Base-by-base conservation (phyloP, 2,113 vertebrate species). In the Tychaedon coryphoeus region DNA sequence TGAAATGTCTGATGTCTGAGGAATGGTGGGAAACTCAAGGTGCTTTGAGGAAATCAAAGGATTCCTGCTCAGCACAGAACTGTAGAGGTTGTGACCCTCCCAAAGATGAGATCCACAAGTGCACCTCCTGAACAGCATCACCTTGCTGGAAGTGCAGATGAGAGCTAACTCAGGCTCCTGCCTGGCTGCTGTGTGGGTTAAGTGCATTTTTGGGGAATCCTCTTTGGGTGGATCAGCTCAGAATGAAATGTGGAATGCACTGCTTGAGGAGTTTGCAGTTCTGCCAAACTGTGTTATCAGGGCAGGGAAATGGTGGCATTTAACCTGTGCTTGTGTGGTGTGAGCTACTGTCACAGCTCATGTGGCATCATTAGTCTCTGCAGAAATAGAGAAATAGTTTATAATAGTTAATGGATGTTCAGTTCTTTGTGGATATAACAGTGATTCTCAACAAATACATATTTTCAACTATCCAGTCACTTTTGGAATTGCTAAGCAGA, bases 361-460 rank as follows among this genome's bases (percentile, higher is more conserved):
- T 87, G 58, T 71, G 42, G 57, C 33, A 29, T 50, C n/a, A 3
- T 53, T 51, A 22, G 40, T 61, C 45, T 22, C 42, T 84, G 36
- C n/a, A 77, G 69, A 53, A 80, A 70, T 5, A 23, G 10, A n/a
- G 16, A 51, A 43, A 33, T 8, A 14, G 3, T 7, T 76, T 20
- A 31, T 70, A 13, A 45, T 5, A 34, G 19, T 22, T 69, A 31
- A 60, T 51, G 51, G 71, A 29, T 22, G 11, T 2, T 40, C 43
- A 36, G 19, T 58, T 82, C 22, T 83, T 76, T 43, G 45, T 45
- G 57, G 48, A 19, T 64, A 3, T 14, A 40, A 56, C 6, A 38
- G 19, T 15, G 28, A 42, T 76, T 75, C 23, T 36, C 36, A 80
- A 51, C 0, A 0, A 43, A 8, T 19, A 33, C 1, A 0, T n/a